Evolutionary conservation across 2,888 invertebrate species (phyloP), one percentile per base, ranked within the genome.

Genomic region (Stictocephala bisonia): DNA sequence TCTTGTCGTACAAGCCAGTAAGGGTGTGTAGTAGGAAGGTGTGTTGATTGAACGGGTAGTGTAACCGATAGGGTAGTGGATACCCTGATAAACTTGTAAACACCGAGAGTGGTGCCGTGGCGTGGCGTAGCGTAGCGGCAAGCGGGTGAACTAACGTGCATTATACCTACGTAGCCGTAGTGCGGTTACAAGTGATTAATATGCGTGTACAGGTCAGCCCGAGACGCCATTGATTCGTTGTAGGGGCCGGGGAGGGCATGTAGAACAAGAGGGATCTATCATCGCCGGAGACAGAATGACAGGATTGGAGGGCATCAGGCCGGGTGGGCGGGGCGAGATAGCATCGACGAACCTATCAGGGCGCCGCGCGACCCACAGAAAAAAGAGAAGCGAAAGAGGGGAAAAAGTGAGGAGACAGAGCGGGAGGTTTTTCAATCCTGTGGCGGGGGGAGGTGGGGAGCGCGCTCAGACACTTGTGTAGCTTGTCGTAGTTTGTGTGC

Each of bases 361-460:
- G 29, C 41, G 70, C 58, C 70, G 70, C 70, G 70, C 70, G 70
- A 71, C 70, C 70, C 70, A 53, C 58, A 64, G 71, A 71, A 71
- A 64, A 71, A 71, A 71, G 51, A 64, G 74, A 70, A 72, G 68
- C 50, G 72, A 64, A 58, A 58, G 67, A 69, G 64, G 60, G 70
- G 60, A 71, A 72, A 64, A 72, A 66, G 72, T 64, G 66, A 53
- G 60, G 68, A 56, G 64, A 64, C 53, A 50, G 71, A 72, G 68
- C 51, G 74, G 72, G 60, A 72, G 71, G 71, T 60, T 72, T 67
- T 56, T 67, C 60, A 67, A 66, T 51, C 53, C 53, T 26, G 35
- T 41, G 71, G 71, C 58, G 68, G 50, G 69, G 72, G 58, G 69
- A 73, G 68, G 73, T 41, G 68, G 73, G 69, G 73, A 44, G 64